Evolutionary conservation across 2,113 vertebrate genomes (phyloP).

Genomic region (Ptyas mucosa): DNA sequence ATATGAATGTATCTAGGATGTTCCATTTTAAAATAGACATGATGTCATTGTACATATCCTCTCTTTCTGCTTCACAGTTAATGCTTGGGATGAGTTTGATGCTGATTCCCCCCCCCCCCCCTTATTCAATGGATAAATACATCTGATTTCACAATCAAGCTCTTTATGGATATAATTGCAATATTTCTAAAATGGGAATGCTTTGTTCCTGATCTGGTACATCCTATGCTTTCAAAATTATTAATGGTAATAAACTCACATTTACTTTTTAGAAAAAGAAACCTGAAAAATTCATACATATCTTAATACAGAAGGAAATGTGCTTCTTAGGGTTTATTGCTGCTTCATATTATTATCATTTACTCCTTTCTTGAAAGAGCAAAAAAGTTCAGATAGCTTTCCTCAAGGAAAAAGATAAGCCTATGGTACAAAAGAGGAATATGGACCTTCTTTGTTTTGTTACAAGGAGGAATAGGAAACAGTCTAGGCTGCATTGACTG

Average conservation of each 20-base stretch:
- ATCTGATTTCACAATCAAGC: neutral
- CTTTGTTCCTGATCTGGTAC: slow-evolving; percentile 33
- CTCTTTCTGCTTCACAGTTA: neutral
- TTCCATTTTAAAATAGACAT: slow-evolving; percentile 17
- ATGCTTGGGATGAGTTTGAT: neutral
- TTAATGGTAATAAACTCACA: slow-evolving; percentile 9
- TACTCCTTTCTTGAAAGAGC: neutral
- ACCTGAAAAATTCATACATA: neutral
- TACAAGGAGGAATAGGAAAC: neutral
- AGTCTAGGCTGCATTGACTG: neutral
- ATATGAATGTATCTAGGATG: slow-evolving; percentile 27
- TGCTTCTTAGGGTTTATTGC: neutral
- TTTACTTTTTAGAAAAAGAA: slow-evolving; percentile 11
- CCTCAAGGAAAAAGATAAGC: neutral
- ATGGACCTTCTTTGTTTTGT: neutral
- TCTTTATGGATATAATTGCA: neutral
- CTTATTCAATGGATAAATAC: neutral
- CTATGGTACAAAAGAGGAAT: neutral
- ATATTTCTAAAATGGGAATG: neutral
- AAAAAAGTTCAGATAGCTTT: neutral
- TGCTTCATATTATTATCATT: accelerated
- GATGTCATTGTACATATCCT: slow-evolving; percentile 16
- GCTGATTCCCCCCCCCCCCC: neutral
- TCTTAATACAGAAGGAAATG: neutral
- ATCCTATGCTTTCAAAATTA: neutral